Evolutionary conservation across 2,113 vertebrate genomes (phyloP).

Genomic region (Notothenia coriiceps): DNA sequence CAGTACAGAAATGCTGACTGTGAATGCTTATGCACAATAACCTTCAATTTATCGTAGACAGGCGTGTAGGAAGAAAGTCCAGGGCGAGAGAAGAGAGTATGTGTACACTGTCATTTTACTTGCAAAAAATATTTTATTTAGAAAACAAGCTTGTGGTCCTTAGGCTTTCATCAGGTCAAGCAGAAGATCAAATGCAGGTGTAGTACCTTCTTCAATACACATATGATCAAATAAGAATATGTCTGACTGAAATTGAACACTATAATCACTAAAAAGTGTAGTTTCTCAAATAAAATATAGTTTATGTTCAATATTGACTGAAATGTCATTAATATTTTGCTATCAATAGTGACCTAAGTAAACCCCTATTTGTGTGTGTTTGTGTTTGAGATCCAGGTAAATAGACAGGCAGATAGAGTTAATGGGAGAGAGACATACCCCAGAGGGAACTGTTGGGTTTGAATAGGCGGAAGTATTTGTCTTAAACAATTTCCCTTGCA

Average conservation of each 20-base stretch:
- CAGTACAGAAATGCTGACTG: background rate
- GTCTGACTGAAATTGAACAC: background rate
- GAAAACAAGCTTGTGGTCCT: too few relatives aligned
- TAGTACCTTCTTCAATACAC: too few relatives aligned
- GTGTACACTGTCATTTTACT: too few relatives aligned
- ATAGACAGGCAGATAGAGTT: conserved; percentile 37
- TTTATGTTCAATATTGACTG: background rate
- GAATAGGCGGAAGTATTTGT: conserved; percentile 57
- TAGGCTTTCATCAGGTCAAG: too few relatives aligned
- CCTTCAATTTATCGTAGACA: too few relatives aligned
- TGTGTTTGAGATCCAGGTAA: conserved; percentile 24
- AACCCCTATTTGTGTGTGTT: background rate
- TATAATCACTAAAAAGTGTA: background rate
- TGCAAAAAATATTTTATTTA: too few relatives aligned
- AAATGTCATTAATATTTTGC: background rate
- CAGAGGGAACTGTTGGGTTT: conserved; percentile 39
- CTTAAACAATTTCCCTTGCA: conserved; percentile 66
- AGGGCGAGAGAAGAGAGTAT: too few relatives aligned
- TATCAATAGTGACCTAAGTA: background rate
- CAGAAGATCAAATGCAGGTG: too few relatives aligned
- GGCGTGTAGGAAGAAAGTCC: too few relatives aligned
- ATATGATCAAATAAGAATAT: too few relatives aligned
- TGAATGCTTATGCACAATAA: too few relatives aligned
- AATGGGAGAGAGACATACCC: conserved; percentile 23
- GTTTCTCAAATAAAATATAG: background rate